Base-by-base conservation (phyloP, 2,797 vertebrate species). In the Gymnodraco acuticeps region DNA sequence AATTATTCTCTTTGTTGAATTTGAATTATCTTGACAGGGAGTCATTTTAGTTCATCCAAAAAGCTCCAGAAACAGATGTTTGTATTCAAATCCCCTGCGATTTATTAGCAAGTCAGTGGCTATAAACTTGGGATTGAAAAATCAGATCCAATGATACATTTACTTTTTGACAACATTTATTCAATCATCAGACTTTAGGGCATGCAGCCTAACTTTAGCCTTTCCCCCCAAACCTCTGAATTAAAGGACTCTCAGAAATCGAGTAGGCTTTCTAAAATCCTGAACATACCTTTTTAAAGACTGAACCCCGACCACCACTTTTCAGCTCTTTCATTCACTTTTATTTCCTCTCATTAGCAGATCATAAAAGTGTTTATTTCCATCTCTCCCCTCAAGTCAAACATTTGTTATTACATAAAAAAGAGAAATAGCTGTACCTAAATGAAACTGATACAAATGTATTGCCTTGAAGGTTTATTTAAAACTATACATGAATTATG, bases 301-400 rank as follows among this genome's bases (percentile, higher is more conserved):
- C 48, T 67, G 23, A 23, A 53, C 71, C 14, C 16, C 48, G 50
- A 62, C 65, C 67, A 52, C 77, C 66, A 59, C 45, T 80, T 69
- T 68, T 55, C 51, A 67, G 67, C 62, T 56, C 48, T 71, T 85
- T 86, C 70, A 81, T 88, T 81, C 85, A 73, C 31, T 84, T 87
- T 85, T 83, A 88, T 80, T 75, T 83, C 56, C 54, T 87, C 59
- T 60, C 51, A 48, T 76, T 78, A 64, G 48, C 77, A 83, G 69
- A 78, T 88, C 74, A 84, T 87, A 75, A 91, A 81, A 76, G 51
- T 72, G 41, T 82, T 73, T 75, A 82, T 77, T 86, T 38, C 64
- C 46, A 67, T 67, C 42, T 19, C 51, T 52, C 58, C 67, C 60
- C 3, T 0, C 52, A 82, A 82, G 71, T 56, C 52, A 81, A 77